phyloP scores from a whole-genome alignment of 2,797 vertebrate genomes.

The Diplodus puntazzo region DNA sequence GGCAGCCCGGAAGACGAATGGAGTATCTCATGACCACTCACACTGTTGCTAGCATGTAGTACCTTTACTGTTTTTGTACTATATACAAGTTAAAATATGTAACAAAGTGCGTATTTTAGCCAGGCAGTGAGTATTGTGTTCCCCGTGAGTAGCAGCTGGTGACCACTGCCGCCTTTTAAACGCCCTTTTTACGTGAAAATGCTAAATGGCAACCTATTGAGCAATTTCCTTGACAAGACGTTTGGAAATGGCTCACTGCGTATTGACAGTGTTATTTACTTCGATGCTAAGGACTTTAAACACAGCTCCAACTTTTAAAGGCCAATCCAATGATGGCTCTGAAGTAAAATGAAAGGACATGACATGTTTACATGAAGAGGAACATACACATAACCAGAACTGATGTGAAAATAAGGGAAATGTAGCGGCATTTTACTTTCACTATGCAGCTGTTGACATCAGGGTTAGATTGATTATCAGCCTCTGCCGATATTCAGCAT shows the following conservation, averaged over 20 bases:
- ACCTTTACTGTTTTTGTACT: background rate
- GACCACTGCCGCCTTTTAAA: too few species aligned
- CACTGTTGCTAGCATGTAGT: slow-evolving; percentile 3
- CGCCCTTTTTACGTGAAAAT: too few species aligned
- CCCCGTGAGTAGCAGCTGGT: too few species aligned
- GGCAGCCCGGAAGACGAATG: slow-evolving; percentile 71
- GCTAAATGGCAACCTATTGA: too few species aligned
- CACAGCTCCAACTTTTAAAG: background rate
- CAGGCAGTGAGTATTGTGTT: too few species aligned
- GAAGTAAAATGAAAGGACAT: slow-evolving; percentile 5
- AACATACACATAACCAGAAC: background rate
- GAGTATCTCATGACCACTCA: slow-evolving; percentile 60
- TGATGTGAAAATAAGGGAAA: background rate
- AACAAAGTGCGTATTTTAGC: background rate
- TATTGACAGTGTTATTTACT: background rate
- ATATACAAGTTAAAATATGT: background rate
- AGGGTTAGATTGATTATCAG: too few species aligned
- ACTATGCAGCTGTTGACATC: too few species aligned
- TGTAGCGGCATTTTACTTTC: too few species aligned
- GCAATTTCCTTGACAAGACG: too few species aligned
- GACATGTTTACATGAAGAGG: background rate
- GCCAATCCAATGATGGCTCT: background rate
- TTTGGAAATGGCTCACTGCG: too few species aligned
- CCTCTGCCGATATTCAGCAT: too few species aligned
- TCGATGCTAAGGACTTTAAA: background rate